Conservation (phyloP, 2,888 invertebrate genomes). For the Drosophila affinis region DNA sequence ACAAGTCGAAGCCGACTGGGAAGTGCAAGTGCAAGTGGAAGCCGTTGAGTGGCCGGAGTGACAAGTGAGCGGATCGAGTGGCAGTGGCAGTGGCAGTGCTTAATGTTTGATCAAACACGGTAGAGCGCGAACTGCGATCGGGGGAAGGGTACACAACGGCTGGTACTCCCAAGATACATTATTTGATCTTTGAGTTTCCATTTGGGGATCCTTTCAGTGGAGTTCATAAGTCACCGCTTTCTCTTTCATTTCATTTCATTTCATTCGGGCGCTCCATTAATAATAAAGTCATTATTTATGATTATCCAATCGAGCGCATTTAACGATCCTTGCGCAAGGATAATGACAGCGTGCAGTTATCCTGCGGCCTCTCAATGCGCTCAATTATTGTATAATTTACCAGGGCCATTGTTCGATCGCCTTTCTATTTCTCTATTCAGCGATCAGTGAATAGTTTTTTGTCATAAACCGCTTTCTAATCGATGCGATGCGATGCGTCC, state of each 20-base stretch:
- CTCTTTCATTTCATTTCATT: not conserved
- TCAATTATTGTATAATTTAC: not conserved
- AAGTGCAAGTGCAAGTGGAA: slow-evolving; percentile 31
- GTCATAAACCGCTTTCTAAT: slow-evolving; percentile 60
- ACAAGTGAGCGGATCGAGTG: slow-evolving; percentile 57
- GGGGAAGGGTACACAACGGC: too few species aligned
- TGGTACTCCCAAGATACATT: too few species aligned
- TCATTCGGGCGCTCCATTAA: not conserved
- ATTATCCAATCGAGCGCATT: slow-evolving; percentile 37
- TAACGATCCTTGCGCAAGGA: slow-evolving; percentile 9
- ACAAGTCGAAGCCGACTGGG: slow-evolving; percentile 39
- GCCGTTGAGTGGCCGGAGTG: slow-evolving; percentile 48
- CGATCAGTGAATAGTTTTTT: slow-evolving; percentile 28
- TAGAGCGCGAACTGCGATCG: not conserved
- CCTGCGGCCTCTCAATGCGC: slow-evolving; percentile 20
- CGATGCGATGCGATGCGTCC: slow-evolving; percentile 1
- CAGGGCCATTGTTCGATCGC: slow-evolving; percentile 23
- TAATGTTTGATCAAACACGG: not conserved
- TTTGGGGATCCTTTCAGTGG: too few species aligned
- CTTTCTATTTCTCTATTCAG: slow-evolving; percentile 31
- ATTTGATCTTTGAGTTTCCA: too few species aligned
- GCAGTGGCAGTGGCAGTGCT: not conserved
- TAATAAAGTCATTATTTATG: slow-evolving; percentile 64
- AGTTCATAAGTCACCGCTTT: slow-evolving; percentile 24
- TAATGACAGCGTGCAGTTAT: slow-evolving; percentile 6